These are phyloP conservation scores for Holcopasites calliopsidis DNA, from an alignment of 1,140 invertebrate species.

Conservation along the genomic window DNA sequence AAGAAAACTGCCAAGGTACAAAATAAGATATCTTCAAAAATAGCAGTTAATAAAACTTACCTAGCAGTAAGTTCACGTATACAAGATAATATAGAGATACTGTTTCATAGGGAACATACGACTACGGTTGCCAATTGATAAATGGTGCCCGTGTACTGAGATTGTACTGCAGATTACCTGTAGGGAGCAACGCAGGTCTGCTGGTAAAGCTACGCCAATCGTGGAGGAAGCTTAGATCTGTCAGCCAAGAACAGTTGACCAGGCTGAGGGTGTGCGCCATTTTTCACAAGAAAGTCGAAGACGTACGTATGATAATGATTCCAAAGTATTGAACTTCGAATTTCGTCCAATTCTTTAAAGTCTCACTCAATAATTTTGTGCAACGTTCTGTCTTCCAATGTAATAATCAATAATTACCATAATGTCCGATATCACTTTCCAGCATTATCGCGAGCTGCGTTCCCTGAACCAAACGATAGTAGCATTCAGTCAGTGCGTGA, in stretches of 20 bases:
- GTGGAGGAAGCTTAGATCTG: conserved; percentile 86
- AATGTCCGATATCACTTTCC: too few species aligned
- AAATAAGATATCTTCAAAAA: too few species aligned
- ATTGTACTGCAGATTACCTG: conserved; percentile 85
- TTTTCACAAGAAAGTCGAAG: conserved; percentile 87
- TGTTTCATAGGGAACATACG: conserved; percentile 85
- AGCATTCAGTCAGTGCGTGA: conserved; percentile 30
- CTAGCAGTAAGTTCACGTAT: background rate
- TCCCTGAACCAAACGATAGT: conserved; percentile 81
- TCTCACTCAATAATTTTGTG: background rate
- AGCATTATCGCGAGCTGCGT: conserved; percentile 82
- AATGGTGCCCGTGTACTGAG: conserved; percentile 87
- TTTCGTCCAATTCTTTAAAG: background rate
- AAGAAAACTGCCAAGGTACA: conserved; percentile 86
- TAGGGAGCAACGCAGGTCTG: conserved; percentile 81
- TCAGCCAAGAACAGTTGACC: conserved; percentile 89
- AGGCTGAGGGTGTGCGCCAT: conserved; percentile 87
- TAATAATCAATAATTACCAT: too few species aligned
- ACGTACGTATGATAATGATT: conserved; percentile 71
- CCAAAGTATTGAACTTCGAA: background rate
- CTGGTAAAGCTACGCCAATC: conserved; percentile 82
- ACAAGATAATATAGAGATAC: too few species aligned
- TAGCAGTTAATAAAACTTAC: too few species aligned
- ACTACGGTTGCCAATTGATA: conserved; percentile 88
- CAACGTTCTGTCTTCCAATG: too few species aligned